A percentile compares a stretch with the other conserved stretches of the same genome.
Conservation (phyloP, 2,113 vertebrate species). For the Hemichromis elongatus region DNA sequence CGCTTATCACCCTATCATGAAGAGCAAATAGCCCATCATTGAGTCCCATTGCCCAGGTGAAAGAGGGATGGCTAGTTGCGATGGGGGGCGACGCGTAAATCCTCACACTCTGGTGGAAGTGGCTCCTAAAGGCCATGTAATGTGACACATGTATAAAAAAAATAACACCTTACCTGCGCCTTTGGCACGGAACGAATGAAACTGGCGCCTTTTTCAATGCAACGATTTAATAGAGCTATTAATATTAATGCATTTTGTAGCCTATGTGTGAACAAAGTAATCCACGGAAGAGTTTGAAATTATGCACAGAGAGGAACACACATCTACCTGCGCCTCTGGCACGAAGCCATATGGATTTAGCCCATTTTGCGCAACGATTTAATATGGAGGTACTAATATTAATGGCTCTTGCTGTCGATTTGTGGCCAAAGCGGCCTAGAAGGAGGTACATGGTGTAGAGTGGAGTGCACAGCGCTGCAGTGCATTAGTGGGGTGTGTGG, state of each 20-base stretch:
- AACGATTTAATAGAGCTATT: neutral
- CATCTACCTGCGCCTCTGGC: conserved; percentile 14
- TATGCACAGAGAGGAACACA: neutral
- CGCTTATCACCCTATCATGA: conserved; percentile 74
- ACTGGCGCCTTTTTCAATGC: neutral
- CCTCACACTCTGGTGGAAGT: conserved; percentile 57
- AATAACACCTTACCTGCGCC: conserved; percentile 29
- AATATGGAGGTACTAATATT: neutral
- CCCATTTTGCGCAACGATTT: neutral
- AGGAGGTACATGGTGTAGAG: neutral
- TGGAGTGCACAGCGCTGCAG: neutral
- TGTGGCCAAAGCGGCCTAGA: neutral
- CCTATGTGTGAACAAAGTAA: neutral
- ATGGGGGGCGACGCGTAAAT: conserved; percentile 38
- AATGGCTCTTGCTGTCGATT: no score
- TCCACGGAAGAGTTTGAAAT: neutral
- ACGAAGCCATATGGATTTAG: neutral
- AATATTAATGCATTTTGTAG: neutral
- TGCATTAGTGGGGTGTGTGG: neutral
- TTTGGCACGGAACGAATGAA: conserved; percentile 8
- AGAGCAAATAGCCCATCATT: conserved; percentile 73
- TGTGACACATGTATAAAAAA: conserved; percentile 43
- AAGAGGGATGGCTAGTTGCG: neutral
- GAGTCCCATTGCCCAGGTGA: conserved; percentile 40
- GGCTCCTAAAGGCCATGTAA: conserved; percentile 29